These are phyloP conservation scores for Lepilemur ruficaudatus DNA, from an alignment of 2,797 vertebrate species.

Conservation along the genomic window DNA sequence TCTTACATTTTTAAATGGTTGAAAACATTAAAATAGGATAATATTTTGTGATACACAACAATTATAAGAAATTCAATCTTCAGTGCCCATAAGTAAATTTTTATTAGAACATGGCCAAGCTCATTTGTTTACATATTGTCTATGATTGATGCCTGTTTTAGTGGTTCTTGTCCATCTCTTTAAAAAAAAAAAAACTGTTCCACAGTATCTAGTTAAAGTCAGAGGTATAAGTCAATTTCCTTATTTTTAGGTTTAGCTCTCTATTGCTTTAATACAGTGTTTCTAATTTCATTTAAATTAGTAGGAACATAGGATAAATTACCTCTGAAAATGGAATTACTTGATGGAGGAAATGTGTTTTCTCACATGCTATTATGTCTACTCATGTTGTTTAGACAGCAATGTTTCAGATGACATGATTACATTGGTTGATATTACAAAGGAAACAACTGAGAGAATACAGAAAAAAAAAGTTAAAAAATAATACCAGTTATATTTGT, in stretches of 20 bases:
- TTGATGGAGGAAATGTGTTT: neutral
- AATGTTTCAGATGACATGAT: neutral
- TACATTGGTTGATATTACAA: neutral
- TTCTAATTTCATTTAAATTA: neutral
- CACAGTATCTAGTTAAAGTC: neutral
- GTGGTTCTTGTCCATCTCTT: neutral
- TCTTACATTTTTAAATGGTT: neutral
- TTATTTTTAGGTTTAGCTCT: neutral
- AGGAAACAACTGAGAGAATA: neutral
- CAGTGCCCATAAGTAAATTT: neutral
- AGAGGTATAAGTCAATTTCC: neutral
- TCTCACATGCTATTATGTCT: neutral
- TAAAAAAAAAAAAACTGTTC: neutral
- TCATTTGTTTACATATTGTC: neutral
- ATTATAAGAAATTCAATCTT: neutral
- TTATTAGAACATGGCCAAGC: neutral
- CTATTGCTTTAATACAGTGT: neutral
- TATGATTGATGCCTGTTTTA: neutral
- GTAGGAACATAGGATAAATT: neutral
- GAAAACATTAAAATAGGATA: neutral
- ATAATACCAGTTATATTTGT: neutral
- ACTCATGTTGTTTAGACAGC: neutral
- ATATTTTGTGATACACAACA: neutral
- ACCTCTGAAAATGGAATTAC: neutral
- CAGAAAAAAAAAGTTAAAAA: neutral